phyloP scores from a whole-genome alignment of 2,888 invertebrate genomes.

The Lasioglossum figueresi region DNA sequence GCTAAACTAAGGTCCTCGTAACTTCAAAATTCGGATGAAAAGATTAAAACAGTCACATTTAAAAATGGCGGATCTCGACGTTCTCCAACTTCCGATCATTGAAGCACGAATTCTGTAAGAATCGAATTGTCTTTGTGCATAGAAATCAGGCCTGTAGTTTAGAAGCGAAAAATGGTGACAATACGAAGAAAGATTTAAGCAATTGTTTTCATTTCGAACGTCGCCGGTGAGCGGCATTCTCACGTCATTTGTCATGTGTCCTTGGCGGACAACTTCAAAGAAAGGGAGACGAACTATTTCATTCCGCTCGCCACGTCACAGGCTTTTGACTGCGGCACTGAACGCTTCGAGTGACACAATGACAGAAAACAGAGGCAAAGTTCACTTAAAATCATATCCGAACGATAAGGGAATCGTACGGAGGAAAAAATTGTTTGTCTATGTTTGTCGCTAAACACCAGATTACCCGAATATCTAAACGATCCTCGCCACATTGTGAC shows the following conservation, averaged over 20 bases:
- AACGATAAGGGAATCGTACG: neutral
- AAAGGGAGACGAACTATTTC: constrained; percentile 44
- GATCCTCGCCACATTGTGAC: neutral
- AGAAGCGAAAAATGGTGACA: neutral
- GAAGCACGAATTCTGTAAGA: neutral
- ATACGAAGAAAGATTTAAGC: neutral
- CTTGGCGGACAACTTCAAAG: constrained; percentile 48
- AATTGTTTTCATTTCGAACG: constrained; percentile 25
- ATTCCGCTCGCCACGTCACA: constrained; percentile 26
- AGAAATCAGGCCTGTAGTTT: neutral
- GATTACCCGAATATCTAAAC: neutral
- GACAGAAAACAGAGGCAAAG: constrained; percentile 1
- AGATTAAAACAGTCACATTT: neutral
- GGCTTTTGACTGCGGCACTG: neutral
- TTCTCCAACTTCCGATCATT: neutral
- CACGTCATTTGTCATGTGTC: constrained; percentile 42
- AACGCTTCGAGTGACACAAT: neutral
- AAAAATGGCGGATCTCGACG: neutral
- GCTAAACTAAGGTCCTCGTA: neutral
- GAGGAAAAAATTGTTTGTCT: neutral
- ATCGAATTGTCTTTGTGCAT: neutral
- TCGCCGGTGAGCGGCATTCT: constrained; percentile 25
- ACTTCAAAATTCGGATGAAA: neutral
- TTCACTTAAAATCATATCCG: neutral
- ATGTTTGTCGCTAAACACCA: neutral